phyloP scores from a whole-genome alignment of 2,888 invertebrate genomes.

The Hylaea fasciaria region DNA sequence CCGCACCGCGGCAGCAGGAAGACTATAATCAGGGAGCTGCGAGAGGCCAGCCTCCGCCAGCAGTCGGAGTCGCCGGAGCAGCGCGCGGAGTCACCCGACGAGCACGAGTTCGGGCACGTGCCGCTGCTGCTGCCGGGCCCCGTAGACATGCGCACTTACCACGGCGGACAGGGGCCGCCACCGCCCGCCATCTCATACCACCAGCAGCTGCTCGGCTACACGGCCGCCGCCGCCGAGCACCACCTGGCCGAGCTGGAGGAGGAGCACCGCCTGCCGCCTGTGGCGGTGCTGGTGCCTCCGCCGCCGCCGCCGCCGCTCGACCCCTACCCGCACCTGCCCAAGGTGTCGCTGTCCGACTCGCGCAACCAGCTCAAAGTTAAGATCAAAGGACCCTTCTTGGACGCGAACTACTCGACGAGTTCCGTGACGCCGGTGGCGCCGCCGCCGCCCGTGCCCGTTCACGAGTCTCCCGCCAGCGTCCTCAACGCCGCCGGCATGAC shows the following conservation, averaged over 20 bases:
- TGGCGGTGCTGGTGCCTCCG: slow-evolving; percentile 69
- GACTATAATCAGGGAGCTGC: slow-evolving; percentile 65
- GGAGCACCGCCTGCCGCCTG: slow-evolving; percentile 90
- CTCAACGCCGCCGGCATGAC: slow-evolving; percentile 71
- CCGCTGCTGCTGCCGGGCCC: slow-evolving; percentile 92
- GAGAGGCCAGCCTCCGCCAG: neutral
- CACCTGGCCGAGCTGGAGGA: slow-evolving; percentile 90
- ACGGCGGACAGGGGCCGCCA: slow-evolving; percentile 83
- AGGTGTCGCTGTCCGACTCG: slow-evolving; percentile 91
- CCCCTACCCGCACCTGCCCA: slow-evolving; percentile 77
- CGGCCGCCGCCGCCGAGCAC: slow-evolving; percentile 87
- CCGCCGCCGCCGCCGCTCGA: slow-evolving; percentile 54
- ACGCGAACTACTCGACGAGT: slow-evolving; percentile 89
- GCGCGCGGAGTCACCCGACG: slow-evolving; percentile 44
- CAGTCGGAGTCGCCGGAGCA: slow-evolving; percentile 37
- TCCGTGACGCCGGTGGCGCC: slow-evolving; percentile 85
- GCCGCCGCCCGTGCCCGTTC: slow-evolving; percentile 69
- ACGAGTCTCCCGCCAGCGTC: slow-evolving; percentile 66
- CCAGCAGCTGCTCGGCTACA: slow-evolving; percentile 87
- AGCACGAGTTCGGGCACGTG: slow-evolving; percentile 81
- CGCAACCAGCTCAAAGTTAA: slow-evolving; percentile 95
- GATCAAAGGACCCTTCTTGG: slow-evolving; percentile 94
- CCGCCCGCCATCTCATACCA: slow-evolving; percentile 82
- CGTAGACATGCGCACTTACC: slow-evolving; percentile 95
- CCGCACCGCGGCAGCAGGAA: slow-evolving; percentile 74